Evolutionary conservation across 2,888 invertebrate genomes (phyloP).

Genomic region (Catonia carolina): DNA sequence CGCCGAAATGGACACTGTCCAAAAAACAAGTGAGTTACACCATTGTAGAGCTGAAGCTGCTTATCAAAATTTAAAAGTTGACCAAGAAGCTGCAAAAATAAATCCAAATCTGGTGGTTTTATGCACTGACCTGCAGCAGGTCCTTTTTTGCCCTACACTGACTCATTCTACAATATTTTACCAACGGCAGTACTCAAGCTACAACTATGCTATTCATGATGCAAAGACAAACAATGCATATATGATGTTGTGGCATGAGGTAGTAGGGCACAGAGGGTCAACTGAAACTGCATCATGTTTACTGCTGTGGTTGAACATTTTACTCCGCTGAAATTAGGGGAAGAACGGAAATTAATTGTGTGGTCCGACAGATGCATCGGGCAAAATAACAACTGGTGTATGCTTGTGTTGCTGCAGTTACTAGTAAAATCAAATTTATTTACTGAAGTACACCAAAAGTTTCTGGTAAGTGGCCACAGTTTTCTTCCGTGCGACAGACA

Average conservation of each 20-base stretch:
- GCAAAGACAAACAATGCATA: background rate
- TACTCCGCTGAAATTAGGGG: background rate
- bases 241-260: constrained; percentile 18
- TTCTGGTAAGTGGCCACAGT: constrained; percentile 31
- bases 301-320: constrained; percentile 5
- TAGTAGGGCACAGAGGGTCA: constrained; percentile 6
- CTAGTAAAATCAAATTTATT: constrained; percentile 28
- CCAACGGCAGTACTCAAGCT: constrained; percentile 12
- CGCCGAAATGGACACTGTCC: too few relatives aligned
- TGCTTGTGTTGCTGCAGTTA: constrained; percentile 21
- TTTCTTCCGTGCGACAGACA: constrained; percentile 33
- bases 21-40: too few relatives aligned
- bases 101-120: too few relatives aligned
- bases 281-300: constrained; percentile 13
- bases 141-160: constrained; percentile 16
- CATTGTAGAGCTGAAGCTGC: too few relatives aligned
- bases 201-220: constrained; percentile 12
- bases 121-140: constrained; percentile 12
- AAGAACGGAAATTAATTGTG: constrained; percentile 29
- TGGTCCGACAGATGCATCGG: constrained; percentile 34
- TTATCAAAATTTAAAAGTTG: too few relatives aligned
- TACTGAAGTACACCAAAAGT: constrained; percentile 32
- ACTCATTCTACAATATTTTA: constrained; percentile 16
- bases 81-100: too few relatives aligned
- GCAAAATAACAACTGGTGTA: constrained; percentile 33